Evolutionary conservation across 2,888 invertebrate genomes (phyloP).

Genomic region (Pomacea canaliculata): DNA sequence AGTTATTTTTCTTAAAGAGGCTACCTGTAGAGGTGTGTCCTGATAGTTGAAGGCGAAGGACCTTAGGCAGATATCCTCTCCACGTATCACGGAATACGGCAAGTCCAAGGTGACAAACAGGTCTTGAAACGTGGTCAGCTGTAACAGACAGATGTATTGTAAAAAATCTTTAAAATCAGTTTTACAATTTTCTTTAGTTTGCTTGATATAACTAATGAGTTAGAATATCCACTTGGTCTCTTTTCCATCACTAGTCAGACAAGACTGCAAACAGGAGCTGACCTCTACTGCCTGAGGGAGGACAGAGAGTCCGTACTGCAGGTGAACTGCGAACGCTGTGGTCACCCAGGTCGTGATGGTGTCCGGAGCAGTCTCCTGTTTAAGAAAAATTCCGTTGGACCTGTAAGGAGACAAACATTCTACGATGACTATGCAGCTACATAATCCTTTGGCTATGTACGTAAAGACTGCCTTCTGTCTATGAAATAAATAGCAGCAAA

Average conservation of each 20-base stretch:
- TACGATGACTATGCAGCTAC: too few species aligned
- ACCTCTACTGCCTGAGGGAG: slow-evolving; percentile 22
- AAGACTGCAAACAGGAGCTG: too few species aligned
- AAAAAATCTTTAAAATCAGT: too few species aligned
- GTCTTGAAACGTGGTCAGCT: slow-evolving; percentile 24
- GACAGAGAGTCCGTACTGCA: slow-evolving; percentile 27
- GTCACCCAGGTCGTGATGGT: slow-evolving; percentile 31
- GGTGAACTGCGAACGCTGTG: slow-evolving; percentile 27
- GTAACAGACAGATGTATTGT: neutral
- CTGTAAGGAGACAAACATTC: neutral
- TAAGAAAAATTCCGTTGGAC: slow-evolving; percentile 13
- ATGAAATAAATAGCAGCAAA: too few species aligned
- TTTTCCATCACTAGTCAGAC: too few species aligned
- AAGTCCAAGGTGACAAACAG: slow-evolving; percentile 31
- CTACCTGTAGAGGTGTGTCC: slow-evolving; percentile 7
- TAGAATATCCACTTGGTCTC: too few species aligned
- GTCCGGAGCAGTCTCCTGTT: slow-evolving; percentile 26
- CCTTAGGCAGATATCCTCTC: slow-evolving; percentile 27
- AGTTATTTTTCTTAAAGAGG: too few species aligned
- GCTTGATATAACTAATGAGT: too few species aligned
- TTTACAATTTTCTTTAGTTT: too few species aligned
- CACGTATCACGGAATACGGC: slow-evolving; percentile 21
- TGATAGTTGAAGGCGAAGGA: slow-evolving; percentile 28
- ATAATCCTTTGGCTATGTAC: too few species aligned
- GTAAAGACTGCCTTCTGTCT: too few species aligned